These are phyloP conservation scores for Channa maculata DNA, from an alignment of 2,113 vertebrate species.

Conservation along the genomic window DNA sequence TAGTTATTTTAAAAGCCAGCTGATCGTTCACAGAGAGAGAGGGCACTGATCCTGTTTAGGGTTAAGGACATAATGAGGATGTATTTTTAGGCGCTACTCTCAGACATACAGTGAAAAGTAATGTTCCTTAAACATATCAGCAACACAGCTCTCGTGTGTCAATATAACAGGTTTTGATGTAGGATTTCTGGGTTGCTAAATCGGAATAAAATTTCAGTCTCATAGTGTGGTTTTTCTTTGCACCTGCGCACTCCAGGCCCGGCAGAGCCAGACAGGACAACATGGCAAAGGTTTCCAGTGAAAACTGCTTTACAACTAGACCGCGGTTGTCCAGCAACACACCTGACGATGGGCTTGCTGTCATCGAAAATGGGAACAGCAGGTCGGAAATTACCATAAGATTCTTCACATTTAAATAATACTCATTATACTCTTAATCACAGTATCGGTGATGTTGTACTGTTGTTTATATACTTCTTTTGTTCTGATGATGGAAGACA, in stretches of 20 bases:
- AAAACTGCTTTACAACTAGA: conserved; percentile 79
- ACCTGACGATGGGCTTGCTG: conserved; percentile 83
- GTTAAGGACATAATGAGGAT: conserved; percentile 72
- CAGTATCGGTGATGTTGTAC: background rate
- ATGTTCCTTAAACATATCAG: conserved; percentile 39
- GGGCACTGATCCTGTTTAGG: conserved; percentile 79
- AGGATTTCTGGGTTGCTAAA: background rate
- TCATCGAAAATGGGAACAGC: conserved; percentile 86
- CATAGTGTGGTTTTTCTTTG: conserved; percentile 54
- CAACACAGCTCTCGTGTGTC: background rate
- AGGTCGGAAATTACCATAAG: conserved; percentile 81
- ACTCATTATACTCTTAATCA: background rate
- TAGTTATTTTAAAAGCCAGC: conserved; percentile 73
- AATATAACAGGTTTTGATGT: background rate
- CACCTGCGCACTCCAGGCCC: conserved; percentile 41
- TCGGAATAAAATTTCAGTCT: background rate
- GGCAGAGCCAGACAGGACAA: conserved; percentile 72
- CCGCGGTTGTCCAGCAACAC: conserved; percentile 66
- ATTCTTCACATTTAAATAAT: background rate
- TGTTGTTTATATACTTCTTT: background rate
- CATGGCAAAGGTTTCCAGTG: conserved; percentile 91
- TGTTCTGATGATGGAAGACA: background rate
- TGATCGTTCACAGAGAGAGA: conserved; percentile 60
- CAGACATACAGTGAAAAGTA: conserved; percentile 47
- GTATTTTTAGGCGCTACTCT: conserved; percentile 75